Conservation (phyloP, 2,888 invertebrate genomes). For the Diarsia mendica region DNA sequence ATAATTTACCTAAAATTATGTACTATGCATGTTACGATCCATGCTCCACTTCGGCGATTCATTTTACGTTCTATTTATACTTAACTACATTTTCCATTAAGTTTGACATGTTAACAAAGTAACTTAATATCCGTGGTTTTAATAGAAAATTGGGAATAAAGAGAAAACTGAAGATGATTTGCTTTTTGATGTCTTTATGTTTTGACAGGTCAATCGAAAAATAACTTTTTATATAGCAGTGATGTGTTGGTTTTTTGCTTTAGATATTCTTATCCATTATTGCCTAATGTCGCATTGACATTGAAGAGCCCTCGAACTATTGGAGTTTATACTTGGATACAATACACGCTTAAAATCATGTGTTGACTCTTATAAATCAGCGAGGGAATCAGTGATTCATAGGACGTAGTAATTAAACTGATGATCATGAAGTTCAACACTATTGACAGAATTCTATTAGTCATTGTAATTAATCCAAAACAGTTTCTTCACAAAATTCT, state of each 20-base stretch:
- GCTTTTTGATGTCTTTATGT: slow-evolving; percentile 8
- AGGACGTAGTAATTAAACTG: too few relatives aligned
- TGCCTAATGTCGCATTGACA: neutral
- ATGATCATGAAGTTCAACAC: neutral
- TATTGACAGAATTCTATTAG: neutral
- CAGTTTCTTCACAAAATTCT: neutral
- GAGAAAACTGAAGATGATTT: neutral
- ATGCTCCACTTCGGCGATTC: neutral
- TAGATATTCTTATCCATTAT: neutral
- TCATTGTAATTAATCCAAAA: neutral
- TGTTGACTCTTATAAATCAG: too few relatives aligned
- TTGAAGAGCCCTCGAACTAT: neutral
- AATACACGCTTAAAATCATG: too few relatives aligned
- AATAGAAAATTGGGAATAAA: slow-evolving; percentile 20
- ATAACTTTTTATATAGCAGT: neutral
- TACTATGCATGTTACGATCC: slow-evolving; percentile 48
- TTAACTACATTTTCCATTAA: slow-evolving; percentile 1
- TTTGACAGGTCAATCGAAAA: neutral
- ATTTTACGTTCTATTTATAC: neutral
- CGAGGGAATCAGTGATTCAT: too few relatives aligned
- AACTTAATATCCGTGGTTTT: slow-evolving; percentile 51
- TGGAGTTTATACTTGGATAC: neutral
- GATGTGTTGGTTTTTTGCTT: neutral
- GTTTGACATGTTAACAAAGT: slow-evolving; percentile 34
- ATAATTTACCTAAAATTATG: slow-evolving; percentile 57